Percentiles rank a stretch among this genome's conserved stretches.
Conservation (phyloP, 92 coral and sea anemone genomes). For the Actinostola sp. region DNA sequence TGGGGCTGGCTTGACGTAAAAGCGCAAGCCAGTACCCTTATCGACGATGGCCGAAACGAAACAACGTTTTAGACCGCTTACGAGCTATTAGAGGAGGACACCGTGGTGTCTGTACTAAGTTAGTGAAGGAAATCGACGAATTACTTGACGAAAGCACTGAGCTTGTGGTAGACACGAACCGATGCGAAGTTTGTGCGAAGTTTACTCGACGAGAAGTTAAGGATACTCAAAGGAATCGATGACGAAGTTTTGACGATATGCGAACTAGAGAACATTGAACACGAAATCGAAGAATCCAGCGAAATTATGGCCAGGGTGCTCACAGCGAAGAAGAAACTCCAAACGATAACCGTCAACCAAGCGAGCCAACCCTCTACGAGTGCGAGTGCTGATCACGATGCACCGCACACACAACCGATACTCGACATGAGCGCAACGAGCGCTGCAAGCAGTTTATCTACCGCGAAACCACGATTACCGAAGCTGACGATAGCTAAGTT, state of each 20-base stretch:
- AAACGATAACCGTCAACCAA: neutral
- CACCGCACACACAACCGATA: no score
- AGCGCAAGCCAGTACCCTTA: neutral
- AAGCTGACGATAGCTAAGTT: slow-evolving; percentile 34
- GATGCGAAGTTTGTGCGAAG: neutral
- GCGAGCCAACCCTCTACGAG: neutral
- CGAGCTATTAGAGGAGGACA: slow-evolving; percentile 38
- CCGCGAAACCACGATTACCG: slow-evolving; percentile 14
- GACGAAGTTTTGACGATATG: slow-evolving; percentile 36
- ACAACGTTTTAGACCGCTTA: neutral
- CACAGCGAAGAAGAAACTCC: neutral
- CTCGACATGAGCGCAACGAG: no score
- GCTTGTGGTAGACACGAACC: neutral
- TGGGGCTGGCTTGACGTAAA: slow-evolving; percentile 7
- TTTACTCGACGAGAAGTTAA: slow-evolving; percentile 13
- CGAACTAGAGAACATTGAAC: slow-evolving; percentile 29
- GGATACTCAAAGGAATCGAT: slow-evolving; percentile 30
- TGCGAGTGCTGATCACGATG: no score
- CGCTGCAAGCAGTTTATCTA: neutral
- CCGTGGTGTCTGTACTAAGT: slow-evolving; percentile 58
- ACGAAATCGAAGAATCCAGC: slow-evolving; percentile 41
- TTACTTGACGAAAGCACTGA: slow-evolving; percentile 38
- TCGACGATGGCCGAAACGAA: neutral
- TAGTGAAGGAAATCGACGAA: slow-evolving; percentile 42
- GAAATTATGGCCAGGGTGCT: slow-evolving; percentile 18